Evolutionary conservation across 2,113 vertebrate species (phyloP).

Genomic region (Alexandromys fortis): DNA sequence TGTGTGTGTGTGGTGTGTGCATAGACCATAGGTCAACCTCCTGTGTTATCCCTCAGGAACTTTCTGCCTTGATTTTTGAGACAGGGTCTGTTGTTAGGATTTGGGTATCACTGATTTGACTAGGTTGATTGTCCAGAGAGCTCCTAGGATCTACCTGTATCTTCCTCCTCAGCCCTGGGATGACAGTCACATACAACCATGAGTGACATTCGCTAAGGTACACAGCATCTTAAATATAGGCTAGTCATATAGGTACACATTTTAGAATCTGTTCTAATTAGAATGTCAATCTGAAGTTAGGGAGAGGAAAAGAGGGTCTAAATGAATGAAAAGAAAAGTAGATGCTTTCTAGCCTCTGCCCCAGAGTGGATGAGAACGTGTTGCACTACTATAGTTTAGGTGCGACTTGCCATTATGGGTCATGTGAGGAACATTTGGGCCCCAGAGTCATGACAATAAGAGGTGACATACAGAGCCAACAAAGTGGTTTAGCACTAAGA

Average conservation of each 20-base stretch:
- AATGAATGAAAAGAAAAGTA: not conserved
- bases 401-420: not conserved
- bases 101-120: not conserved
- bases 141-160: not conserved
- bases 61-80: not conserved
- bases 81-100: not conserved
- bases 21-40: too few species aligned
- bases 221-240: not conserved
- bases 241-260: not conserved
- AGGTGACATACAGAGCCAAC: not conserved
- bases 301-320: not conserved
- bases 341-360: not conserved
- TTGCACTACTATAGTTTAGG: not conserved
- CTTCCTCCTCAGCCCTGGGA: not conserved
- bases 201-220: not conserved
- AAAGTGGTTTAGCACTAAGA: not conserved
- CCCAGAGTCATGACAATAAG: accelerated
- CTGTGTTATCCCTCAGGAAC: not conserved
- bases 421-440: not conserved
- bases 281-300: not conserved
- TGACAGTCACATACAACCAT: not conserved
- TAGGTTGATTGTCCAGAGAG: not conserved
- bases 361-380: not conserved
- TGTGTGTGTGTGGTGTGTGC: not conserved
- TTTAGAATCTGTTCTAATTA: not conserved